A percentile compares a stretch with the other conserved stretches of the same genome.
These are phyloP conservation scores for Loxodonta africana DNA, from an alignment of 2,113 vertebrate genomes.

Conservation along the genomic window DNA sequence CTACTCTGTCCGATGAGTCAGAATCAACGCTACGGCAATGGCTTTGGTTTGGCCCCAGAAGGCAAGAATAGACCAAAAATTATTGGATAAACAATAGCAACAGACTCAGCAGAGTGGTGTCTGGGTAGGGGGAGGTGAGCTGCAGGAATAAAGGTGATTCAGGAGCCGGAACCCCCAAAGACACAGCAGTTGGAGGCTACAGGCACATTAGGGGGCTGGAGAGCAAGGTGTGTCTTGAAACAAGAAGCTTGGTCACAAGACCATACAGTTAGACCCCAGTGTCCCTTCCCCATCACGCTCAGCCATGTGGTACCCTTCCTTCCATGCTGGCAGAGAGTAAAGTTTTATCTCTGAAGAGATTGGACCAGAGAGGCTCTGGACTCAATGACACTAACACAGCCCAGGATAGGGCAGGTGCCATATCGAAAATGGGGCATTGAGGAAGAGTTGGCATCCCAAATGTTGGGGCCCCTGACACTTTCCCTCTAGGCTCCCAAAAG, in stretches of 20 bases:
- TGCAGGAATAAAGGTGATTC: not conserved
- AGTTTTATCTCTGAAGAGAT: not conserved
- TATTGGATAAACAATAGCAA: not conserved
- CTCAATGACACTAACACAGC: not conserved
- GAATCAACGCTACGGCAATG: too few species aligned
- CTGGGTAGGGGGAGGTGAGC: too few species aligned
- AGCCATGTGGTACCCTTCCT: accelerated
- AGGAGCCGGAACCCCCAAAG: not conserved
- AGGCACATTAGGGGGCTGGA: not conserved
- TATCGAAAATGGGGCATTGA: not conserved
- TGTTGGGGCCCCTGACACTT: not conserved
- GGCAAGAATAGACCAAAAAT: not conserved
- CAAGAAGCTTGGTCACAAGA: not conserved
- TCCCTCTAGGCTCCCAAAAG: not conserved
- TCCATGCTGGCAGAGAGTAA: not conserved
- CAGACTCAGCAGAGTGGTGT: not conserved
- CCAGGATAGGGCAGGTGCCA: accelerated
- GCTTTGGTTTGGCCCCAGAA: not conserved
- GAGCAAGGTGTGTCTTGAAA: not conserved
- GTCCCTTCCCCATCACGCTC: not conserved
- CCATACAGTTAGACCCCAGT: not conserved
- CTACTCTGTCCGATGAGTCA: too few species aligned
- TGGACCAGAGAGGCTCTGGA: not conserved
- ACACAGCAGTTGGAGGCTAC: not conserved
- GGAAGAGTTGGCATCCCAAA: not conserved